Evolutionary conservation across 2,113 vertebrate genomes (phyloP), one percentile per base, ranked within the genome.

Genomic region (Hydrochoerus hydrochaeris): DNA sequence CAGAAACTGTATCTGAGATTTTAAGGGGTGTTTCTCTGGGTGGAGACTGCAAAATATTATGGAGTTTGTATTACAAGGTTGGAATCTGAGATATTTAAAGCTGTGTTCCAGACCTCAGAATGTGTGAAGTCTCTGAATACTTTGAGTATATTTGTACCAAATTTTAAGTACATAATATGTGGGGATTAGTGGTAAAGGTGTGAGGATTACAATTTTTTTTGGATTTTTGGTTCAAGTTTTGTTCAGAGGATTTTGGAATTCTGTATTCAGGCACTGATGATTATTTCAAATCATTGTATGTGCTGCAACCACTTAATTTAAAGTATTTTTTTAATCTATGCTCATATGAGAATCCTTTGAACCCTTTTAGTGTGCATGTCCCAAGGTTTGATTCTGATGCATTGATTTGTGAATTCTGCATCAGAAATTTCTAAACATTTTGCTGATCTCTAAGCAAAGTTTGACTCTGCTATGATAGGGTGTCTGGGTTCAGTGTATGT

Each of bases 181-280:
- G 24, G 8, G n/a, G 38, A 49, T 57, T 90, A 80, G 54, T 82
- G 65, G 57, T n/a, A n/a, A 82, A 30, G 10, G 46, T 60, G 69
- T 82, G 6, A 80, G 58, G 10, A 94, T 54, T 85, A 77, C 58
- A 52, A 94, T 65, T 94, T 60, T 57, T 90, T 81, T 46, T 90
- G 52, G 35, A 57, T 54, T 62, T 90, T 94, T 90, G 57, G 65
- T n/a, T 32, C 75, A 96, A 75, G 58, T 75, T 94, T 96, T 90
- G 75, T 94, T 87, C 75, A 75, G 46, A 82, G 32, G 19, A 65
- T 81, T 95, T 46, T 17, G 30, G 73, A 57, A 14, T 57, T 90
- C n/a, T 75, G 9, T 96, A 26, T 90, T 93, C 22, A 65, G 44
- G 83, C 17, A 86, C 10, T 90, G 26, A 38, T 65, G 62, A 28